phyloP scores from a whole-genome alignment of 2,888 invertebrate genomes.

The Napeogenes inachia region DNA sequence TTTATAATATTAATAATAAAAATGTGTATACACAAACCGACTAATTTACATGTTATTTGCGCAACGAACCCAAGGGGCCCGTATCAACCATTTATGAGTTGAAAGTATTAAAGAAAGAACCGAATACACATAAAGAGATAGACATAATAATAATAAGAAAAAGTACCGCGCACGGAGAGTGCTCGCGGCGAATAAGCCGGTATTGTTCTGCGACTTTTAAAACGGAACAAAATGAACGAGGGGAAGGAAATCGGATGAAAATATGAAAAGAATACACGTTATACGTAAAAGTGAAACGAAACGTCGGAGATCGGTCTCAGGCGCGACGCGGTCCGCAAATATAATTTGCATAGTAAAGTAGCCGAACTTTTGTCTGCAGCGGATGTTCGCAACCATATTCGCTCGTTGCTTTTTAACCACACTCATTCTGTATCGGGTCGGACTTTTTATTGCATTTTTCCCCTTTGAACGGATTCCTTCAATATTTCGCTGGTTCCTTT shows the following conservation, averaged over 20 bases:
- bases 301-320: constrained; percentile 72
- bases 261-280: constrained; percentile 77
- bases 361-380: constrained; percentile 75
- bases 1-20: constrained; percentile 38
- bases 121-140: constrained; percentile 67
- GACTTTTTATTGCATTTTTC: constrained; percentile 75
- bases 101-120: constrained; percentile 76
- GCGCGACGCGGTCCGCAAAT: constrained; percentile 76
- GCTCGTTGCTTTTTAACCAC: constrained; percentile 75
- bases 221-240: constrained; percentile 74
- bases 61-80: constrained; percentile 72
- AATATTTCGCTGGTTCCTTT: constrained; percentile 75
- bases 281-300: constrained; percentile 74
- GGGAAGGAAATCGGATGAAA: constrained; percentile 77
- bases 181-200: constrained; percentile 72
- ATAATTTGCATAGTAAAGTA: constrained; percentile 79
- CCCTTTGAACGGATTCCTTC: constrained; percentile 77
- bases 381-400: constrained; percentile 76
- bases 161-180: constrained; percentile 70
- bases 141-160: constrained; percentile 70
- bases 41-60: constrained; percentile 77
- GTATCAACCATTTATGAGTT: constrained; percentile 76
- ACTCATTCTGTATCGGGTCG: constrained; percentile 69
- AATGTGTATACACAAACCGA: constrained; percentile 59
- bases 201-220: constrained; percentile 75